These are phyloP conservation scores for Phymorhynchus buccinoides DNA, from an alignment of 1,140 invertebrate species.

Conservation along the genomic window DNA sequence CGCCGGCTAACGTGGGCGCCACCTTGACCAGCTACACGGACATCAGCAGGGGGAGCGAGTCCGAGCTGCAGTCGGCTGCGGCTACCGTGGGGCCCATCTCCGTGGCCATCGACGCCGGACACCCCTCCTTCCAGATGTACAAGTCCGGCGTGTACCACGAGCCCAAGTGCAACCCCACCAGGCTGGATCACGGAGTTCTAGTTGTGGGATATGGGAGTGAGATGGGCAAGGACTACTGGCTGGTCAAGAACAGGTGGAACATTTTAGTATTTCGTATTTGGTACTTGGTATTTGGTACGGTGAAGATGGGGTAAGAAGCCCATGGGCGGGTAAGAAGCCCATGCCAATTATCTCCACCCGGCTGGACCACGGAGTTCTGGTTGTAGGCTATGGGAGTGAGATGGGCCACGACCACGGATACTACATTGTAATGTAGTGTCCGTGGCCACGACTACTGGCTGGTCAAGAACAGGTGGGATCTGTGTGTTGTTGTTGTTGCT, in stretches of 20 bases:
- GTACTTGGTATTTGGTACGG: too few relatives aligned
- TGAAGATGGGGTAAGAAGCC: too few relatives aligned
- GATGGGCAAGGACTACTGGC: slow-evolving; percentile 84
- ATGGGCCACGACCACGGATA: too few relatives aligned
- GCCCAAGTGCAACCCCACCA: slow-evolving; percentile 73
- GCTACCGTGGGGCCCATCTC: slow-evolving; percentile 87
- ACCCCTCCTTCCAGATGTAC: slow-evolving; percentile 50
- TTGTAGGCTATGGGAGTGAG: too few relatives aligned
- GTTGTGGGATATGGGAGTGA: slow-evolving; percentile 86
- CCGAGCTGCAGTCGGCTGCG: slow-evolving; percentile 82
- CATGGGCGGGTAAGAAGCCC: too few relatives aligned
- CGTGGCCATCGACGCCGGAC: slow-evolving; percentile 86
- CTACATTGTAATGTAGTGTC: too few relatives aligned
- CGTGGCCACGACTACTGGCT: too few relatives aligned
- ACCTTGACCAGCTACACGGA: slow-evolving; percentile 84
- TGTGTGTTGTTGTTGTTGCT: too few relatives aligned
- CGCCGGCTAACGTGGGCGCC: slow-evolving; percentile 53
- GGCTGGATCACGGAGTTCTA: slow-evolving; percentile 90
- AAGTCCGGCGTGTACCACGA: slow-evolving; percentile 26
- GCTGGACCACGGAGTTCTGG: too few relatives aligned
- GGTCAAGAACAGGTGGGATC: too few relatives aligned
- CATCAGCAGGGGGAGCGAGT: slow-evolving; percentile 75
- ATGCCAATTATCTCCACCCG: too few relatives aligned
- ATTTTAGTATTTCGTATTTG: too few relatives aligned
- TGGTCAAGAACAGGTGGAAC: slow-evolving; percentile 88